Evolutionary conservation across 2,797 vertebrate genomes (phyloP), one percentile per base, ranked within the genome.

Genomic region (Chelmon rostratus): DNA sequence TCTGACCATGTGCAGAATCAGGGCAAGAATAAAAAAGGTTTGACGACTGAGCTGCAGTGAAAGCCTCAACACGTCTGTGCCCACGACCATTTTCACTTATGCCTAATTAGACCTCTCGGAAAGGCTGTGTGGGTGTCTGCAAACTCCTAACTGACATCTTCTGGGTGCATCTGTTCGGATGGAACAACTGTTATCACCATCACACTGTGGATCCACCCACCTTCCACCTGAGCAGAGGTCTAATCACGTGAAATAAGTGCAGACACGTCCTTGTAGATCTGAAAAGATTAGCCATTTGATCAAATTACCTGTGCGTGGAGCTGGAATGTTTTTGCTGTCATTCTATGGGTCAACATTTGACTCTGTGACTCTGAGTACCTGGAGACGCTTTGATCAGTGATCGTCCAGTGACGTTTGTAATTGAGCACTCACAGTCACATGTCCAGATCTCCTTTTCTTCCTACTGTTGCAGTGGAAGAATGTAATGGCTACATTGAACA

Each of bases 91-190:
- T 52, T 40, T 38, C 33, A 61, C 57, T 50, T n/a, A 13, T 8
- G 53, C 37, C 47, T 63, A 5, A 64, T 64, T 46, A 64, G 38
- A 35, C 38, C 15, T 64, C 25, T 70, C 8, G 49, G 40, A 18
- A 57, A 40, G 61, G 18, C 40, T 15, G 67, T 6, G 52, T 54
- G 37, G 49, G 65, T 18, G 65, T 31, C n/a, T 16, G 5, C 46
- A 23, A 16, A 37, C 46, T 50, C 47, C 52, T 18, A 15, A 67
- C 8, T 52, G 64, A 11, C 28, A 8, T 33, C 19, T 13, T 68
- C 33, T 63, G 21, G 11, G 49, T 65, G 31, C 46, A 65, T 44
- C 31, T 35, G 31, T n/a, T 9, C 33, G 28, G 28, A 65, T 3
- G 15, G n/a, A 13, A 37, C 37, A 9, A 8, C 42, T 16, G 37